phyloP scores from a whole-genome alignment of 1,140 invertebrate species.

The Calephelis nemesis region DNA sequence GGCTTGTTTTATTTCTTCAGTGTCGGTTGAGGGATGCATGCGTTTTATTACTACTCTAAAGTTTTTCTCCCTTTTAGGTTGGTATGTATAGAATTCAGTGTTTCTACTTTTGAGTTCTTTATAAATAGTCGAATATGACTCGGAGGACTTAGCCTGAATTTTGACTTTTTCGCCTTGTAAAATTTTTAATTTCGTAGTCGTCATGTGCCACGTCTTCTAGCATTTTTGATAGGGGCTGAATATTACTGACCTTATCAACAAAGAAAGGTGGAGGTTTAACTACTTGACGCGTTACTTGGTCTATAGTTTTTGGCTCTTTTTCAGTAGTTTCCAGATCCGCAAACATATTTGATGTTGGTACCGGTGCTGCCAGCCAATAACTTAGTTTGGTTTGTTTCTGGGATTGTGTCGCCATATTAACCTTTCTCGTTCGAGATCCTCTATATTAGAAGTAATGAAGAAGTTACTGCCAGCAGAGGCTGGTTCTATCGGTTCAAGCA shows the following conservation, averaged over 20 bases:
- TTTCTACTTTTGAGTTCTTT: background rate
- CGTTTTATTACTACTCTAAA: slow-evolving; percentile 37
- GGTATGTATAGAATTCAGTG: slow-evolving; percentile 28
- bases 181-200: background rate
- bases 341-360: slow-evolving; percentile 1
- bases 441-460: no score
- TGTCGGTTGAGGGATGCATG: slow-evolving; percentile 33
- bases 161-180: background rate
- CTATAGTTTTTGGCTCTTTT: background rate
- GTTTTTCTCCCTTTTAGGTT: slow-evolving; percentile 29
- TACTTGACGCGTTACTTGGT: background rate
- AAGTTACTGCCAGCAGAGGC: slow-evolving; percentile 2
- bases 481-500: slow-evolving; percentile 30
- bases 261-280: background rate
- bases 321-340: background rate
- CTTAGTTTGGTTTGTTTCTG: slow-evolving; percentile 22
- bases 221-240: background rate
- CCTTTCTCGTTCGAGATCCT: no score
- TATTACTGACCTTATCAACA: background rate
- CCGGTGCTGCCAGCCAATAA: slow-evolving; percentile 19
- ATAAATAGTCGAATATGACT: background rate
- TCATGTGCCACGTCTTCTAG: background rate
- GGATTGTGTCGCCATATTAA: background rate
- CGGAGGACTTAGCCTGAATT: background rate
- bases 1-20: slow-evolving; percentile 27